Conservation (phyloP, 2,113 vertebrate species). For the Odobenus rosmarus region DNA sequence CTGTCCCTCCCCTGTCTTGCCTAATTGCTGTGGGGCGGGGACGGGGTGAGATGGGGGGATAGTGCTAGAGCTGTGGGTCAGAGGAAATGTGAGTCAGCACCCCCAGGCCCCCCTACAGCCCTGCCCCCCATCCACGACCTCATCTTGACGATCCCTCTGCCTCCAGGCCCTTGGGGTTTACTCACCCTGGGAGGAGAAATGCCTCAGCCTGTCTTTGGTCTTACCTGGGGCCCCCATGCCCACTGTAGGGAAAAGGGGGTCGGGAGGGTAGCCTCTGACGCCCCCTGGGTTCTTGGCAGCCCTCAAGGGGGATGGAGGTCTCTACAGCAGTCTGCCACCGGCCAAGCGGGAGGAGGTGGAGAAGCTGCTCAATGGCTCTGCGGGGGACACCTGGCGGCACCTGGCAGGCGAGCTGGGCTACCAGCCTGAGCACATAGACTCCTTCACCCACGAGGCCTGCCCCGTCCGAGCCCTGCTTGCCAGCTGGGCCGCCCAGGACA, state of each 20-base stretch:
- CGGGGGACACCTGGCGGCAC: slow-evolving; percentile 93
- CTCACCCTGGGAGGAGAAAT: background rate
- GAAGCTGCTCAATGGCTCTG: slow-evolving; percentile 90
- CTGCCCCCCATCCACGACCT: background rate
- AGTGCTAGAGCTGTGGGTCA: background rate
- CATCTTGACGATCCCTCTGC: background rate
- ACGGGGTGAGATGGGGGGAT: background rate
- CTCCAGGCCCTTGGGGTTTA: background rate
- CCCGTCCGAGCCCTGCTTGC: slow-evolving; percentile 92
- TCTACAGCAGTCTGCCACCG: slow-evolving; percentile 89
- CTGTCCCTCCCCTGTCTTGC: background rate
- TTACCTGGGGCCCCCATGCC: background rate
- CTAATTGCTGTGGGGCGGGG: background rate
- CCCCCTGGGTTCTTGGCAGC: slow-evolving; percentile 76
- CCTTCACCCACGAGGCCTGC: slow-evolving; percentile 91
- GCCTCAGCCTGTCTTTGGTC: background rate
- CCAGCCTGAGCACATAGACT: slow-evolving; percentile 92
- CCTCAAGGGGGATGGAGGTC: slow-evolving; percentile 90
- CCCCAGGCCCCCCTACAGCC: background rate
- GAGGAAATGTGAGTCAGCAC: background rate
- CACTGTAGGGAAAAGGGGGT: background rate
- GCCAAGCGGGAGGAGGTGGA: slow-evolving; percentile 95
- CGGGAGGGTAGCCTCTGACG: background rate
- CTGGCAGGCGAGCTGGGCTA: slow-evolving; percentile 95
- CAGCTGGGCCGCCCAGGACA: slow-evolving; percentile 94